Conservation (phyloP, 2,113 vertebrate genomes). For the Solea solea region DNA sequence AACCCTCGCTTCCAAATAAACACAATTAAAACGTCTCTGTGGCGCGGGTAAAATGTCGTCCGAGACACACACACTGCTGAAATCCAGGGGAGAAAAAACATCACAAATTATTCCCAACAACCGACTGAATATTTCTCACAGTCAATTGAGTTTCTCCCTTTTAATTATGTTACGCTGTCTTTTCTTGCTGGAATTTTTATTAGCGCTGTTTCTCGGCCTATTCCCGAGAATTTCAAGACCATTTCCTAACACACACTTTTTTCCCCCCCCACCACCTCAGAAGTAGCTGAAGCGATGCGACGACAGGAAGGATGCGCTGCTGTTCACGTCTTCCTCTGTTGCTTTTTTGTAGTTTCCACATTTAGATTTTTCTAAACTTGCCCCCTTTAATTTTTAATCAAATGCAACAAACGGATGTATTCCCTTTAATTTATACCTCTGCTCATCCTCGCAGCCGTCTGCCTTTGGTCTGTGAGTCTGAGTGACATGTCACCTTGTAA, state of each 20-base stretch:
- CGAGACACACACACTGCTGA: neutral
- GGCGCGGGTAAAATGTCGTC: neutral
- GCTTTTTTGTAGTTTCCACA: conserved; percentile 17
- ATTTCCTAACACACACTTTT: no score
- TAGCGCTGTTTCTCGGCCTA: no score
- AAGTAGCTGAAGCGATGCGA: no score
- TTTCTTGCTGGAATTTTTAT: no score
- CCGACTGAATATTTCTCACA: no score
- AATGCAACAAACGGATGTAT: conserved; percentile 54
- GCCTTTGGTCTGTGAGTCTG: conserved; percentile 61
- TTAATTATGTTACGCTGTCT: no score
- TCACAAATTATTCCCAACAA: no score
- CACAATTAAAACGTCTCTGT: conserved; percentile 1
- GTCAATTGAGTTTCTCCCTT: no score
- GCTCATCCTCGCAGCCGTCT: conserved; percentile 30
- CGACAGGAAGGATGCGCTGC: neutral
- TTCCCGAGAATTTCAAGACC: no score
- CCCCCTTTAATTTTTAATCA: conserved; percentile 58
- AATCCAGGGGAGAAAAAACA: neutral
- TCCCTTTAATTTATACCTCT: conserved; percentile 53
- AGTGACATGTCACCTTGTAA: conserved; percentile 74
- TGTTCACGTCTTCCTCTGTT: conserved; percentile 17
- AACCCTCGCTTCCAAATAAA: conserved; percentile 11
- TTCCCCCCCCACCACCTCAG: no score
- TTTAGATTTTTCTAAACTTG: conserved; percentile 33